Percentiles rank a stretch among this genome's conserved stretches.
These are phyloP conservation scores for Deroptyus accipitrinus DNA, from an alignment of 2,113 vertebrate genomes.

Conservation along the genomic window DNA sequence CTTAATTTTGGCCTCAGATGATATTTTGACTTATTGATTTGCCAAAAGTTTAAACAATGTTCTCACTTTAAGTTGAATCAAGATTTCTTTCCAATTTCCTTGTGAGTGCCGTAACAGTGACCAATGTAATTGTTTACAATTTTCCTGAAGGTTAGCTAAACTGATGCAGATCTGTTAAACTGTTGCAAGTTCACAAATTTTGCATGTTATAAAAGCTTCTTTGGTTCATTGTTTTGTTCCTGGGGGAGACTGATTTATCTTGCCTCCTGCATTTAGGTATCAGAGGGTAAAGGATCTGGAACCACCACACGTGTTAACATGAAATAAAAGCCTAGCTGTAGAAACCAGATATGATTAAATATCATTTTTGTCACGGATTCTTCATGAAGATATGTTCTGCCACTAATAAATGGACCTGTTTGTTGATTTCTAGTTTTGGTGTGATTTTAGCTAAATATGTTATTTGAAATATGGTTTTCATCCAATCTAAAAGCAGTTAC, in stretches of 20 bases:
- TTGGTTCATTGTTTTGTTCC: neutral
- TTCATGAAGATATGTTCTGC: neutral
- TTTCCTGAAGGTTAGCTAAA: neutral
- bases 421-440: neutral
- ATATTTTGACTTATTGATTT: neutral
- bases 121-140: neutral
- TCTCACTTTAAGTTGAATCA: neutral
- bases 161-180: neutral
- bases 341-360: neutral
- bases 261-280: neutral
- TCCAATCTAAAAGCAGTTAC: neutral
- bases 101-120: neutral
- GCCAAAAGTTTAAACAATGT: neutral
- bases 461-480: neutral
- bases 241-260: neutral
- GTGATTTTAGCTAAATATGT: neutral
- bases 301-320: neutral
- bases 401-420: neutral
- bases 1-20: neutral
- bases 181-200: neutral
- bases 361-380: neutral
- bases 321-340: neutral
- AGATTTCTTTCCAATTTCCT: neutral
- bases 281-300: neutral
- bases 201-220: neutral